Evolutionary conservation across 37 sponge, comb jelly and placozoan species (phyloP).

Genomic region (Dysidea cf. avara): DNA sequence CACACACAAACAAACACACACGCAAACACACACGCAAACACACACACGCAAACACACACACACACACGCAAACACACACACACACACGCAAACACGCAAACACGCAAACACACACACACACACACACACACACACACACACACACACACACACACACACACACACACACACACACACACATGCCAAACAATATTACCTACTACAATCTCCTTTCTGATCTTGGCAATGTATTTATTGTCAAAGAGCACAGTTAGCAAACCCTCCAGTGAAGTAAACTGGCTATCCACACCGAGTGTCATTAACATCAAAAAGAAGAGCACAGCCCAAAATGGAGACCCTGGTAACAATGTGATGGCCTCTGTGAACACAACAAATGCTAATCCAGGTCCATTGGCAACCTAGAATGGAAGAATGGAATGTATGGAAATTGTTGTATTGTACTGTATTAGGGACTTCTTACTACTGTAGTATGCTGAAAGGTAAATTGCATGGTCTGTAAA

Average conservation of each 20-base stretch:
- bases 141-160: constrained; percentile 7
- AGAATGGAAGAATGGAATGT: neutral
- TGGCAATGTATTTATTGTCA: constrained; percentile 61
- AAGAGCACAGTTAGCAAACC: constrained; percentile 64
- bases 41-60: too few relatives aligned
- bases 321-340: constrained; percentile 87
- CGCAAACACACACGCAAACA: too few relatives aligned
- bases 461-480: constrained; percentile 7
- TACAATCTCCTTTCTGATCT: constrained; percentile 70
- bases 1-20: too few relatives aligned
- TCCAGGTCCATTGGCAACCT: constrained; percentile 87
- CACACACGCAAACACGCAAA: too few relatives aligned
- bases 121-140: too few relatives aligned
- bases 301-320: constrained; percentile 96
- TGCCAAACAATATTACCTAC: constrained; percentile 20
- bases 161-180: constrained; percentile 26
- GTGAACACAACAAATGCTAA: constrained; percentile 89
- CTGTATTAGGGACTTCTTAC: neutral
- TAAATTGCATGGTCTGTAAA: neutral
- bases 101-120: too few relatives aligned
- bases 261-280: constrained; percentile 91
- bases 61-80: too few relatives aligned
- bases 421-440: neutral
- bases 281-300: constrained; percentile 84
- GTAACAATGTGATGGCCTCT: constrained; percentile 76